A percentile compares a stretch with the other conserved stretches of the same genome.
These are phyloP conservation scores for Zingel zingel DNA, from an alignment of 2,113 vertebrate genomes.

Conservation along the genomic window DNA sequence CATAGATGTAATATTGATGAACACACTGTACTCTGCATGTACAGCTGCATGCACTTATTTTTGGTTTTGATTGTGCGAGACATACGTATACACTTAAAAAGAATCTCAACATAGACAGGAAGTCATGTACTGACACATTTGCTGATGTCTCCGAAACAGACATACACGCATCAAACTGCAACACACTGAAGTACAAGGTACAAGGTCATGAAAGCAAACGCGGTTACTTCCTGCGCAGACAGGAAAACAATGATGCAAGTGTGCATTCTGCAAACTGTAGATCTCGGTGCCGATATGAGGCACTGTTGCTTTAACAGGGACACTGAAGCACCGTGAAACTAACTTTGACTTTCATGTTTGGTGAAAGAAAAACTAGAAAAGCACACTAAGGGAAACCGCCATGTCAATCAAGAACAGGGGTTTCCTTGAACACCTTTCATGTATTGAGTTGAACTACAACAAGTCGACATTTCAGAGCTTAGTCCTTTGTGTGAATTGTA, in stretches of 20 bases:
- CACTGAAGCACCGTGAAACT: background rate
- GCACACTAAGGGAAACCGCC: too few relatives aligned
- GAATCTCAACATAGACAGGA: slow-evolving; percentile 21
- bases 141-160: background rate
- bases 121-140: background rate
- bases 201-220: slow-evolving; percentile 13
- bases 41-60: background rate
- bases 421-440: background rate
- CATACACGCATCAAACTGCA: background rate
- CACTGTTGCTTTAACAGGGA: background rate
- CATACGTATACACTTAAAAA: background rate
- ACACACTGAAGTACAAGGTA: background rate
- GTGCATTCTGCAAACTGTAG: slow-evolving; percentile 48
- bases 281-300: background rate
- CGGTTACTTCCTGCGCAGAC: slow-evolving; percentile 69
- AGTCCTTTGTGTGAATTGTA: background rate
- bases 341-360: background rate
- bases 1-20: background rate
- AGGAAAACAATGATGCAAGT: slow-evolving; percentile 16
- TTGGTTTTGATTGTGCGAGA: background rate
- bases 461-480: background rate
- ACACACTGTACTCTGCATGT: background rate
- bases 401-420: too few relatives aligned
- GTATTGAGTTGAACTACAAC: background rate
- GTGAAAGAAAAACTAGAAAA: background rate